Evolutionary conservation across 2,888 invertebrate species (phyloP).

Genomic region (Drosophila kambysellisi): DNA sequence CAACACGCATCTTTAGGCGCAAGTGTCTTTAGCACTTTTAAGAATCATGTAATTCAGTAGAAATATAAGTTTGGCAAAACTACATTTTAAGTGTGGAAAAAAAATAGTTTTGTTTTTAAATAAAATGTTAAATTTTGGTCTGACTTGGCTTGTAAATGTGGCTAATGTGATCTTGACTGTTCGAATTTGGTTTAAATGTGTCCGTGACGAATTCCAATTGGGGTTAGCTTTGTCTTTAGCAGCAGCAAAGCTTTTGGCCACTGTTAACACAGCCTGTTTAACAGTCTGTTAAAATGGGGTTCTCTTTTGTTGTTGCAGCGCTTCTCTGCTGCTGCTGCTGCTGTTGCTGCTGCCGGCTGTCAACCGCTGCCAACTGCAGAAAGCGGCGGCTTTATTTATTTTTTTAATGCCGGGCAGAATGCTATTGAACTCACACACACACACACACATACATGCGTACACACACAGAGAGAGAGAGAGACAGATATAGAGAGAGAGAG

Average conservation of each 20-base stretch:
- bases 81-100: neutral
- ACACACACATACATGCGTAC: conserved; percentile 15
- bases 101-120: neutral
- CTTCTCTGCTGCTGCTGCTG: conserved; percentile 3
- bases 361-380: conserved; percentile 39
- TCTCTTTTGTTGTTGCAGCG: conserved; percentile 12
- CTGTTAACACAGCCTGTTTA: conserved; percentile 41
- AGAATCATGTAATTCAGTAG: neutral
- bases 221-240: conserved; percentile 4
- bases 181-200: neutral
- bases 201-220: neutral
- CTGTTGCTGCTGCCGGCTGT: conserved; percentile 15
- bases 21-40: neutral
- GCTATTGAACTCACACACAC: conserved; percentile 72
- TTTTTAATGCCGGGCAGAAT: conserved; percentile 74
- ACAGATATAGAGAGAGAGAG: neutral
- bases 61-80: neutral
- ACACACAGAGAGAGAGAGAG: neutral
- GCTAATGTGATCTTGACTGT: conserved; percentile 1
- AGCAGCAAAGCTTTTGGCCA: conserved; percentile 50
- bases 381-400: conserved; percentile 70
- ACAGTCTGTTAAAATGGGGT: conserved; percentile 34
- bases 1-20: neutral
- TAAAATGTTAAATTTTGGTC: neutral
- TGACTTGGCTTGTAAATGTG: neutral